Evolutionary conservation across 2,113 vertebrate genomes (phyloP), one percentile per base, ranked within the genome.

Genomic region (Helogale parvula): DNA sequence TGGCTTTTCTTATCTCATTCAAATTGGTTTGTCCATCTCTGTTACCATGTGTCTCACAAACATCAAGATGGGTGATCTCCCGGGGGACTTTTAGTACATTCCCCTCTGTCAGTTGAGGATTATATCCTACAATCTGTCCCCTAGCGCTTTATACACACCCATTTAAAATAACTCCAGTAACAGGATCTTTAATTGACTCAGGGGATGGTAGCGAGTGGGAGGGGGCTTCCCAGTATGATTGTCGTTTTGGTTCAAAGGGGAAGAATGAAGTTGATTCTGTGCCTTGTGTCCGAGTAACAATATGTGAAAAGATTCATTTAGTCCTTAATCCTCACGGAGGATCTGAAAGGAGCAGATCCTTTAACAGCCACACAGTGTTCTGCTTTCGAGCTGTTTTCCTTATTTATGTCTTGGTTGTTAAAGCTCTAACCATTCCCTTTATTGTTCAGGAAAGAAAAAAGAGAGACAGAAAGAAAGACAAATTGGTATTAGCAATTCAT

Each of bases 121-220:
- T 98, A 97, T 96, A 92, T 79, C 96, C 38, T 96, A 87, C 11
- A 98, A 96, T 98, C 97, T 66, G 98, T 98, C 98, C 98, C 90
- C 33, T 25, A 50, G 80, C 68, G 27, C 96, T 98, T 97, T 97
- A 94, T 96, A 54, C 38, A 93, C 90, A 95, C 90, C 47, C 96
- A 0, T 97, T 98, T 98, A 98, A 98, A 98, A 98, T 98, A 72
- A 97, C 97, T 98, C 97, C 95, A 98, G 97, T 98, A 97, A 98
- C 97, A 94, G 90, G 95, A 94, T 96, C 93, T 98, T 96, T 98
- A 97, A 98, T 95, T 96, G 97, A 98, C 97, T 98, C 54, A 45
- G 71, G 88, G 92, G 91, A 89, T 86, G 93, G 92, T 85, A 41
- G 94, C 93, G 19, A 50, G 50, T 12, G 12, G 17, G 54, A 7